phyloP scores from a whole-genome alignment of 2,797 vertebrate species.

The Schizothorax lantsangensis region DNA sequence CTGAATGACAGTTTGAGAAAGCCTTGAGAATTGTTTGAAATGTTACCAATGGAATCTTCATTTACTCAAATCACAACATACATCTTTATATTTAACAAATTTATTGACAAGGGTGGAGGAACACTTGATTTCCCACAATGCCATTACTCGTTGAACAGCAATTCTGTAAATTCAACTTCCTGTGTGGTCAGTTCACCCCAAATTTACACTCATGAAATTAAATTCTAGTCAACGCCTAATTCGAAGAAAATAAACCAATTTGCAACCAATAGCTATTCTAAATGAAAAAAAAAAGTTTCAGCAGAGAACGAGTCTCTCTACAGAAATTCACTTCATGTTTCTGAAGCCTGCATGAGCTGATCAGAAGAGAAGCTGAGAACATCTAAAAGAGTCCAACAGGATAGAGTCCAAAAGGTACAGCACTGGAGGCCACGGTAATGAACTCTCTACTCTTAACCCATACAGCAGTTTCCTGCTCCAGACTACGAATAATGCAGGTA shows the following conservation, averaged over 20 bases:
- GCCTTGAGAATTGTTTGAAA: too few species aligned
- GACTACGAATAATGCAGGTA: constrained; percentile 45
- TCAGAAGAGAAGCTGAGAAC: constrained; percentile 17
- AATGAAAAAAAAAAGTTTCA: background rate
- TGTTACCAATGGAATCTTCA: too few species aligned
- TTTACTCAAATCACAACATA: background rate
- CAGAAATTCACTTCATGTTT: background rate
- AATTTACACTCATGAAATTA: background rate
- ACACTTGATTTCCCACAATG: background rate
- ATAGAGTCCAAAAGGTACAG: constrained; percentile 37
- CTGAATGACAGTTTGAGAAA: too few species aligned
- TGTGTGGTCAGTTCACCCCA: background rate
- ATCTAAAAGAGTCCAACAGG: constrained; percentile 33
- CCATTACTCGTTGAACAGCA: background rate
- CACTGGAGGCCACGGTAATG: constrained; percentile 48
- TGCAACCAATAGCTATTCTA: background rate
- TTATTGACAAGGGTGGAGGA: background rate
- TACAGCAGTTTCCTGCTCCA: constrained; percentile 41
- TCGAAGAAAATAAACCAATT: background rate
- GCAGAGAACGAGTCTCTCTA: background rate
- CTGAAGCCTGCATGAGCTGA: background rate
- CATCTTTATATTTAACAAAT: background rate
- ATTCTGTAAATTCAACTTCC: background rate
- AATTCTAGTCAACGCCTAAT: background rate
- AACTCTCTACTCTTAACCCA: constrained; percentile 42